Conservation (phyloP, 2,113 vertebrate species). For the Gracilinanus agilis region DNA sequence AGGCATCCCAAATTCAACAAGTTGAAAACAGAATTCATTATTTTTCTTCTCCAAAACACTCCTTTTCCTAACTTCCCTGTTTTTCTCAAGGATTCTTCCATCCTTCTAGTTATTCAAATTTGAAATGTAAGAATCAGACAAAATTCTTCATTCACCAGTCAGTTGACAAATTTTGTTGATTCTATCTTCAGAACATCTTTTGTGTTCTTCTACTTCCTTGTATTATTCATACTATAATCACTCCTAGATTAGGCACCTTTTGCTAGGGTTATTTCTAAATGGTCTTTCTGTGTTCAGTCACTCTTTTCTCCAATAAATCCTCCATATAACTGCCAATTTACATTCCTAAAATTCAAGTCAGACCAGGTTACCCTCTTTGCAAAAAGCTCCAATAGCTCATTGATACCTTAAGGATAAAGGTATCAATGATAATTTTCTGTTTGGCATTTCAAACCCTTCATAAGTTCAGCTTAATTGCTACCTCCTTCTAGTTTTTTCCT, state of each 20-base stretch:
- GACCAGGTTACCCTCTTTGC: not conserved
- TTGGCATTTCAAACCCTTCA: not conserved
- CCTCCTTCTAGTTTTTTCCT: not conserved
- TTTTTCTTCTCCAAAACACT: not conserved
- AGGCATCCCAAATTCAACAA: not conserved
- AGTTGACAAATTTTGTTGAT: not conserved
- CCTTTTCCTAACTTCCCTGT: not conserved
- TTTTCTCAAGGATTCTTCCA: not conserved
- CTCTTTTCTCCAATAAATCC: not conserved
- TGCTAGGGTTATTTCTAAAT: not conserved
- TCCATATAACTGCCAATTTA: not conserved
- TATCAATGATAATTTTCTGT: not conserved
- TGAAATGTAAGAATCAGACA: not conserved
- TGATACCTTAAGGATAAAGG: not conserved
- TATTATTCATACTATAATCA: not conserved
- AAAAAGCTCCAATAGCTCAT: conserved; percentile 1
- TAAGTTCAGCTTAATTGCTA: not conserved
- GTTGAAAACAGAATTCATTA: not conserved
- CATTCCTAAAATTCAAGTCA: conserved; percentile 23
- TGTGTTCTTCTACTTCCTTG: not conserved
- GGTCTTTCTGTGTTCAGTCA: not conserved
- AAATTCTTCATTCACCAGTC: not conserved
- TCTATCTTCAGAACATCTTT: not conserved
- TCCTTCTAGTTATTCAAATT: not conserved
- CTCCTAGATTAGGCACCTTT: not conserved